phyloP scores from a whole-genome alignment of 2,888 invertebrate genomes.

The Abrostola triplasia region DNA sequence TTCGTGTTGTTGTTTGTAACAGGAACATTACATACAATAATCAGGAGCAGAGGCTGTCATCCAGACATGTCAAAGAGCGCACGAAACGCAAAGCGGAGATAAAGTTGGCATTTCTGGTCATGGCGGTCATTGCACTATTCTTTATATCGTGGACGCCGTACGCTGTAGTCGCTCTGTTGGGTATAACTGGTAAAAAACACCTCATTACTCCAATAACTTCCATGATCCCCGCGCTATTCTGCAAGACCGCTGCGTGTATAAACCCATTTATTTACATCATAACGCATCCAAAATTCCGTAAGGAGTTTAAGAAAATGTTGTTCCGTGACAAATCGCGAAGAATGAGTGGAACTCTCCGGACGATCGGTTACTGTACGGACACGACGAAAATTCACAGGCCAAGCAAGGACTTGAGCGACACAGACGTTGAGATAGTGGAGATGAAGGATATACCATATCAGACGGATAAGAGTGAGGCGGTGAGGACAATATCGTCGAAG shows the following conservation, averaged over 20 bases:
- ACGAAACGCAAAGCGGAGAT: constrained; percentile 92
- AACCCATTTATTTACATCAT: constrained; percentile 94
- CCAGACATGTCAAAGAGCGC: constrained; percentile 88
- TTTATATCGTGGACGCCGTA: constrained; percentile 95
- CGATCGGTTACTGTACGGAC: constrained; percentile 74
- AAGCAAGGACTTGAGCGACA: constrained; percentile 82
- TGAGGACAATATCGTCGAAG: constrained; percentile 76
- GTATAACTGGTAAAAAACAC: constrained; percentile 90
- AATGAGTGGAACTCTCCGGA: constrained; percentile 77
- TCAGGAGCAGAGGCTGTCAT: constrained; percentile 84
- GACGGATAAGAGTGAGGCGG: constrained; percentile 55
- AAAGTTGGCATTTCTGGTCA: constrained; percentile 91
- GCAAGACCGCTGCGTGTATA: constrained; percentile 94
- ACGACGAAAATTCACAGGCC: constrained; percentile 71
- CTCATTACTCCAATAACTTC: constrained; percentile 91
- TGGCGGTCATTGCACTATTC: constrained; percentile 92
- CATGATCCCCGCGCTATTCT: constrained; percentile 93
- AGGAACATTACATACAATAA: constrained; percentile 81
- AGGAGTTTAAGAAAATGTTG: constrained; percentile 87
- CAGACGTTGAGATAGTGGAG: constrained; percentile 86
- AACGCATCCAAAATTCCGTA: constrained; percentile 93
- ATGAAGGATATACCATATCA: constrained; percentile 84
- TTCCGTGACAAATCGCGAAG: constrained; percentile 77
- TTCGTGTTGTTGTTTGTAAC: constrained; percentile 89
- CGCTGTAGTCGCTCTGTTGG: constrained; percentile 92